Percentiles rank a stretch among this genome's conserved stretches.
Evolutionary conservation across 1,140 invertebrate genomes (phyloP).

Genomic region (Conus ventricosus): DNA sequence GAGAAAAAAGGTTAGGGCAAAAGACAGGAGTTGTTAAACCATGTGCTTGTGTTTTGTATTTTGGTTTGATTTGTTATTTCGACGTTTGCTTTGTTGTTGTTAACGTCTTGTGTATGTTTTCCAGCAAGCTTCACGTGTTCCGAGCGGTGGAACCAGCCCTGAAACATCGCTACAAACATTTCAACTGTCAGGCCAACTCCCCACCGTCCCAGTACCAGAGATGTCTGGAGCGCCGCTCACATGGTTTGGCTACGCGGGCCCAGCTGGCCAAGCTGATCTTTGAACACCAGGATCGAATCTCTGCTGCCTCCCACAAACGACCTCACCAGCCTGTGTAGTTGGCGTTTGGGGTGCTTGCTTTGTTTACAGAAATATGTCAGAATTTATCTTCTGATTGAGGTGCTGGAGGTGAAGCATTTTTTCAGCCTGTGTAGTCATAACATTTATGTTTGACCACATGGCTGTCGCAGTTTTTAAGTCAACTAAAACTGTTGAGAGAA

Average conservation of each 20-base stretch:
- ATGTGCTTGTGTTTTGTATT: not conserved
- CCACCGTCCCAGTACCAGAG: slow-evolving; percentile 57
- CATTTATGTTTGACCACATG: too few relatives aligned
- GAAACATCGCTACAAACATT: slow-evolving; percentile 78
- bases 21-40: too few relatives aligned
- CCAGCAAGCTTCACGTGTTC: slow-evolving; percentile 80
- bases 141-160: slow-evolving; percentile 84
- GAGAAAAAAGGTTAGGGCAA: too few relatives aligned
- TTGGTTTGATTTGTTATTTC: not conserved
- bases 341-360: not conserved
- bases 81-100: not conserved
- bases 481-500: too few relatives aligned
- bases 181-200: slow-evolving; percentile 63
- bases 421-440: too few relatives aligned
- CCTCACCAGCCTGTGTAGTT: not conserved
- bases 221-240: slow-evolving; percentile 64
- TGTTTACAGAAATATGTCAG: too few relatives aligned
- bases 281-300: slow-evolving; percentile 57
- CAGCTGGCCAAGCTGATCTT: slow-evolving; percentile 73
- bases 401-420: too few relatives aligned
- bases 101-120: not conserved
- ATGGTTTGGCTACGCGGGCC: slow-evolving; percentile 70
- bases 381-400: too few relatives aligned
- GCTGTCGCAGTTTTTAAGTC: too few relatives aligned
- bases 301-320: not conserved